These are phyloP conservation scores for Lysiphlebus fabarum DNA, from an alignment of 1,140 invertebrate genomes.

Conservation along the genomic window DNA sequence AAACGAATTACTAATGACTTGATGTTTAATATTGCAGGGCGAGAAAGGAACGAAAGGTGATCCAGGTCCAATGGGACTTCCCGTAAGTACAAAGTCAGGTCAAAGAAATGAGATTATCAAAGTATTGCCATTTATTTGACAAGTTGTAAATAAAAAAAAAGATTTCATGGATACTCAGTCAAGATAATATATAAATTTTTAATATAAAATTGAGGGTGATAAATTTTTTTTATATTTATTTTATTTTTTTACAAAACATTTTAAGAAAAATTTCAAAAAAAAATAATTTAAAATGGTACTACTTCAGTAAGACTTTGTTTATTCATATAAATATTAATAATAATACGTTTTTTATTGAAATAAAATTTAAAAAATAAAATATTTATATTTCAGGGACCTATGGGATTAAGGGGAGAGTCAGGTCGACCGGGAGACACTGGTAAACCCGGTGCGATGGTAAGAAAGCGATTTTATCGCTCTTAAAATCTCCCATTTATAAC, in stretches of 20 bases:
- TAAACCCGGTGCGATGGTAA: slow-evolving; percentile 76
- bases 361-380: slow-evolving; percentile 7
- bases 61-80: slow-evolving; percentile 90
- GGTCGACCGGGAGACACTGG: slow-evolving; percentile 72
- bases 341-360: neutral
- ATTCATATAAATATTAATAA: neutral
- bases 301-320: neutral
- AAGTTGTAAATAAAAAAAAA: no score
- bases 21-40: slow-evolving; percentile 63
- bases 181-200: no score
- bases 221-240: no score
- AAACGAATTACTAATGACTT: slow-evolving; percentile 21
- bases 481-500: slow-evolving; percentile 36
- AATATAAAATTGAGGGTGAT: no score
- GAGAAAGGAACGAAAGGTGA: slow-evolving; percentile 87
- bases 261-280: no score
- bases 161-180: no score
- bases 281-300: no score
- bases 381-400: slow-evolving; percentile 69
- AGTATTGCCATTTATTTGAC: slow-evolving; percentile 10
- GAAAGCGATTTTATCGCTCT: slow-evolving; percentile 54
- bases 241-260: no score
- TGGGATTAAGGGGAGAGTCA: slow-evolving; percentile 80
- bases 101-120: slow-evolving; percentile 4
- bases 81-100: slow-evolving; percentile 66